Conservation (phyloP, 2,797 vertebrate genomes). For the Spinibarbus caldwelli region DNA sequence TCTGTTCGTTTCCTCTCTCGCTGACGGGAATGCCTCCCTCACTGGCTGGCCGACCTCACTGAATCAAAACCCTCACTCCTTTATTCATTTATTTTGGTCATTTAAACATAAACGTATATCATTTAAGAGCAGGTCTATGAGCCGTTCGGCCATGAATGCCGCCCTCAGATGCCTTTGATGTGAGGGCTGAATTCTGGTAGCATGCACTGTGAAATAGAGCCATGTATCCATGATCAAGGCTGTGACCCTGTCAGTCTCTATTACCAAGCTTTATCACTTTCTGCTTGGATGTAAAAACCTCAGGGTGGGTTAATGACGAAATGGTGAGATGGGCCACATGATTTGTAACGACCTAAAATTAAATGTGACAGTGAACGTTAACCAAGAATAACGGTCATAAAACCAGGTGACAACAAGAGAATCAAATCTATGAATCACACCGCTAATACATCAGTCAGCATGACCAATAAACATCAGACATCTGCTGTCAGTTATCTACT, state of each 20-base stretch:
- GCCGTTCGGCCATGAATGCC: conserved; percentile 13
- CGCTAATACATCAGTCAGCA: background rate
- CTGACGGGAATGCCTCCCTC: background rate
- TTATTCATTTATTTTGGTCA: conserved; percentile 27
- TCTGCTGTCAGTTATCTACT: too few species aligned
- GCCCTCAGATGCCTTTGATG: conserved; percentile 4
- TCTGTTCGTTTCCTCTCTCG: background rate
- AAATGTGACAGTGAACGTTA: conserved; percentile 13
- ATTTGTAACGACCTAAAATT: conserved; percentile 40
- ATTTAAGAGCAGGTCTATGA: conserved; percentile 18
- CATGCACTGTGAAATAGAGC: background rate
- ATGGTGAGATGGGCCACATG: conserved; percentile 4
- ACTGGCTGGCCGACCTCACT: conserved; percentile 6
- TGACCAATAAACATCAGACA: conserved; percentile 21
- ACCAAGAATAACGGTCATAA: conserved; percentile 25
- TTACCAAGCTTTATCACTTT: conserved; percentile 27
- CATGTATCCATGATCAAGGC: conserved; percentile 27
- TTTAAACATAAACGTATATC: conserved; percentile 6
- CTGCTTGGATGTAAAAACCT: background rate
- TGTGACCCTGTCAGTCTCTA: conserved; percentile 40
- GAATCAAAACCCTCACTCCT: conserved; percentile 11
- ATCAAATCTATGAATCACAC: conserved; percentile 19
- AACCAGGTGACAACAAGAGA: conserved; percentile 25
- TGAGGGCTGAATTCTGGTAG: conserved; percentile 2
- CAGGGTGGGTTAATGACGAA: conserved; percentile 26